phyloP scores from a whole-genome alignment of 2,888 invertebrate species.

The Heliconius aoede region DNA sequence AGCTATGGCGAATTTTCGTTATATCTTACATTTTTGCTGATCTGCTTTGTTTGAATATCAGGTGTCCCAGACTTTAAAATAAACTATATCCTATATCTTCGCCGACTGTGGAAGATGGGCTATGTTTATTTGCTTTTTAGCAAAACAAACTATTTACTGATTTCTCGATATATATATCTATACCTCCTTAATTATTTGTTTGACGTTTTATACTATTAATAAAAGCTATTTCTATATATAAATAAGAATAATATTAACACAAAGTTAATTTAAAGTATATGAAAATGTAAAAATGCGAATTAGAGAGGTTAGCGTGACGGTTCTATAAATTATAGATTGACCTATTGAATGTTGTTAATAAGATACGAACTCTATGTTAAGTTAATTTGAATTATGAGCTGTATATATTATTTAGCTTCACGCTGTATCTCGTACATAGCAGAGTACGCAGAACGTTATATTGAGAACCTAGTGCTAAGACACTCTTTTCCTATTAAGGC shows the following conservation, averaged over 20 bases:
- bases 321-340: conserved; percentile 22
- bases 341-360: conserved; percentile 24
- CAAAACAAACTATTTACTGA: too few species aligned
- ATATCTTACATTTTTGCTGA: background rate
- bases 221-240: background rate
- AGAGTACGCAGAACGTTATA: too few species aligned
- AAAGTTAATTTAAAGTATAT: background rate
- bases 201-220: background rate
- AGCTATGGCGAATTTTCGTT: background rate
- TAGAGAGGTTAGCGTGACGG: conserved; percentile 35
- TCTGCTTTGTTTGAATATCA: background rate
- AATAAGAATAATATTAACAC: background rate
- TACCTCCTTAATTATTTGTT: too few species aligned
- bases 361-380: background rate
- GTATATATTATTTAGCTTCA: background rate
- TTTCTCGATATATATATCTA: too few species aligned
- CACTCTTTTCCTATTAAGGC: too few species aligned
- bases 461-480: too few species aligned
- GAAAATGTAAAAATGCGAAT: conserved; percentile 6
- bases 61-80: background rate
- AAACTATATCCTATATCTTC: background rate
- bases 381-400: background rate
- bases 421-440: background rate
- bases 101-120: too few species aligned
- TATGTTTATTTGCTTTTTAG: too few species aligned